These are phyloP conservation scores for Eristalinus aeneus DNA, from an alignment of 2,888 invertebrate species.

Conservation along the genomic window DNA sequence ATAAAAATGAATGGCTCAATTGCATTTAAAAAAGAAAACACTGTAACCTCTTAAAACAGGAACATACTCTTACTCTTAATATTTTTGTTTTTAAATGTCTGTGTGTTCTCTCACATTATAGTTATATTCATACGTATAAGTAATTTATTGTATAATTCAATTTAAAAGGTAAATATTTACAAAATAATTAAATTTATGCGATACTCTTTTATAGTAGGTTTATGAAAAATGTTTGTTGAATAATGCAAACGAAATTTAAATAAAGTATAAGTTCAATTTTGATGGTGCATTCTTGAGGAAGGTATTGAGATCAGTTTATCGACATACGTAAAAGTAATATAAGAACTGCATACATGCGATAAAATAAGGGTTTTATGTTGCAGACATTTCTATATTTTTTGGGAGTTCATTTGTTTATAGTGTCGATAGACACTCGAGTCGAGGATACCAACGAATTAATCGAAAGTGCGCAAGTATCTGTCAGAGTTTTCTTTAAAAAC, in stretches of 20 bases:
- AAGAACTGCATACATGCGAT: too few relatives aligned
- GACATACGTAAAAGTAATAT: too few relatives aligned
- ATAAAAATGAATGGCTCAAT: slow-evolving; percentile 43
- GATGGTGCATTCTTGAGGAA: too few relatives aligned
- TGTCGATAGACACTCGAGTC: too few relatives aligned
- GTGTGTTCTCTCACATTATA: background rate
- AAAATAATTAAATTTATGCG: background rate
- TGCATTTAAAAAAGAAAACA: slow-evolving; percentile 31
- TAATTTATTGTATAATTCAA: background rate
- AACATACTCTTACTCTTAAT: slow-evolving; percentile 14
- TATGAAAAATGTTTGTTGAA: background rate
- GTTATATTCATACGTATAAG: background rate
- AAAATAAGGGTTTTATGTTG: too few relatives aligned
- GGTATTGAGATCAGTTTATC: too few relatives aligned
- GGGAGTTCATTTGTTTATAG: too few relatives aligned
- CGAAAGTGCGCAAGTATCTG: too few relatives aligned
- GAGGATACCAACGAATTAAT: too few relatives aligned
- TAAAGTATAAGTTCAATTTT: background rate
- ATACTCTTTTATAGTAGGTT: background rate
- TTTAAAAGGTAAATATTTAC: background rate
- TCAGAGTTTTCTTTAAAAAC: too few relatives aligned
- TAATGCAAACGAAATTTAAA: background rate
- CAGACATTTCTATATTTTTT: too few relatives aligned
- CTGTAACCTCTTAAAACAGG: slow-evolving; percentile 41
- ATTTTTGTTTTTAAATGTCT: slow-evolving; percentile 4